Conservation (phyloP, 1,140 invertebrate species). For the Babylonia areolata region DNA sequence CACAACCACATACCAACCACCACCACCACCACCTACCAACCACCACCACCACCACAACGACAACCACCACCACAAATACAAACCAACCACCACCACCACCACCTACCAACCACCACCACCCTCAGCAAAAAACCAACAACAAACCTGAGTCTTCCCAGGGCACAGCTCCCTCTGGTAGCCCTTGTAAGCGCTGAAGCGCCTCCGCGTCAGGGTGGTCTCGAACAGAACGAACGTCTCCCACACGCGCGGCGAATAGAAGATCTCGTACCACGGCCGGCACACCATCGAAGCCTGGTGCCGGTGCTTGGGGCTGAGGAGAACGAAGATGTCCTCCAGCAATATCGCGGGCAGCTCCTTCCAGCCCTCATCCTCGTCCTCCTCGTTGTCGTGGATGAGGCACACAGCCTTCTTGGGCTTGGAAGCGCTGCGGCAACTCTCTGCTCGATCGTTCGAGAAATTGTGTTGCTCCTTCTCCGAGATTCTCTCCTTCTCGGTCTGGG, state of each 20-base stretch:
- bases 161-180: conserved; percentile 79
- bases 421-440: background rate
- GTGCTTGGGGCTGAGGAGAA: conserved; percentile 82
- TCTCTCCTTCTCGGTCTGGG: background rate
- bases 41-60: too few species aligned
- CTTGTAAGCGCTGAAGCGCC: conserved; percentile 88
- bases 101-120: too few species aligned
- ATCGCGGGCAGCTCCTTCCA: conserved; percentile 87
- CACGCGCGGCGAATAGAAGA: conserved; percentile 85
- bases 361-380: conserved; percentile 46
- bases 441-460: background rate
- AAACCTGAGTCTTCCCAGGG: conserved; percentile 71
- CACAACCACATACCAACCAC: too few species aligned
- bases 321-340: conserved; percentile 86
- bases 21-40: too few species aligned
- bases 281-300: conserved; percentile 83
- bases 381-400: background rate
- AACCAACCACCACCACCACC: too few species aligned
- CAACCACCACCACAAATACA: too few species aligned
- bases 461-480: background rate
- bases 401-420: background rate
- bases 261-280: conserved; percentile 82
- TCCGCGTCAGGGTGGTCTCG: conserved; percentile 84
- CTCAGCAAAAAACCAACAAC: too few species aligned
- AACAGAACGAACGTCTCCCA: conserved; percentile 82